A percentile compares a stretch with the other conserved stretches of the same genome.
phyloP scores from a whole-genome alignment of 2,113 vertebrate species.

The Callaeas wilsoni region DNA sequence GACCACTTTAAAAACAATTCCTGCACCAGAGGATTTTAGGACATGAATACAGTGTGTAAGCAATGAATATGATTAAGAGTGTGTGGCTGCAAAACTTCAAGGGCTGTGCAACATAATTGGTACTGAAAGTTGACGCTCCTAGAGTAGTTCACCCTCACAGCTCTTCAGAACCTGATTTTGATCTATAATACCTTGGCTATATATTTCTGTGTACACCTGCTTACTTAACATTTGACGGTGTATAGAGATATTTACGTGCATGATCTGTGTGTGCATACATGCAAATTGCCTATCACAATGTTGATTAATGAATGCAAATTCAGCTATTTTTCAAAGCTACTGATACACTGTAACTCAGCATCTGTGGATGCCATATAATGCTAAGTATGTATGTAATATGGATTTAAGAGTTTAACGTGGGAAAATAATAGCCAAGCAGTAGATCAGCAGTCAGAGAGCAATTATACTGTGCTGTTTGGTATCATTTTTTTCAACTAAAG shows the following conservation, averaged over 20 bases:
- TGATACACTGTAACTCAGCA: not conserved
- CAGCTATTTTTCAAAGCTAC: not conserved
- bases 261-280: not conserved
- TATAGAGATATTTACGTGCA: not conserved
- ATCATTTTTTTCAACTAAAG: not conserved
- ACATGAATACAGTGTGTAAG: not conserved
- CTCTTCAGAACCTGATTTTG: not conserved
- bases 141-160: not conserved
- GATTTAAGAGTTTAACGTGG: not conserved
- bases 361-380: not conserved
- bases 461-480: not conserved
- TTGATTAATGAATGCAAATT: not conserved
- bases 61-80: not conserved
- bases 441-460: not conserved
- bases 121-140: not conserved
- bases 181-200: not conserved
- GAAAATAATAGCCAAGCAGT: not conserved
- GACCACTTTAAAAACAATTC: not conserved
- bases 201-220: not conserved
- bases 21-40: not conserved
- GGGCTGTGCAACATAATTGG: not conserved
- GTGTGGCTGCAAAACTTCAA: not conserved
- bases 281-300: not conserved
- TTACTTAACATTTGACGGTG: not conserved
- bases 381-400: not conserved